Percentiles rank a stretch among this genome's conserved stretches.
Conservation (phyloP, 2,888 invertebrate genomes). For the Hemithea aestivaria region DNA sequence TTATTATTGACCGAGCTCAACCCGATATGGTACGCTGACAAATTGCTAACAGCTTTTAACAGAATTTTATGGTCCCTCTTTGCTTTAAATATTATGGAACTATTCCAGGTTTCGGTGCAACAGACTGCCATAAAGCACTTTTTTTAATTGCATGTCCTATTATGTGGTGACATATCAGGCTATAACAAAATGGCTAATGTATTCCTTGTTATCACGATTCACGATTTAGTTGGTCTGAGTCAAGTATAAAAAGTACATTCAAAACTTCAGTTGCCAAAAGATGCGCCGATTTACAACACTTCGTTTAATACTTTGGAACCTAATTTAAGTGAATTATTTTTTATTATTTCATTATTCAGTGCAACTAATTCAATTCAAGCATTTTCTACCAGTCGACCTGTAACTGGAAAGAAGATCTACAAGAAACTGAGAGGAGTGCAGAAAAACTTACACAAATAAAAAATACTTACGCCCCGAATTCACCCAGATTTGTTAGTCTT, state of each 20-base stretch:
- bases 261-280: too few relatives aligned
- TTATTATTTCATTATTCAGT: too few relatives aligned
- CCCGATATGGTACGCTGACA: constrained; percentile 68
- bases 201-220: constrained; percentile 20
- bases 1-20: constrained; percentile 69
- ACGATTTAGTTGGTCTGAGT: too few relatives aligned
- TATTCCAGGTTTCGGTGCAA: constrained; percentile 38
- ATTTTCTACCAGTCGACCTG: too few relatives aligned
- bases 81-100: constrained; percentile 40
- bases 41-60: constrained; percentile 65
- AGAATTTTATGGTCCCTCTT: constrained; percentile 48
- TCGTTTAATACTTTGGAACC: constrained; percentile 21
- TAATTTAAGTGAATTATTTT: too few relatives aligned
- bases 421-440: too few relatives aligned
- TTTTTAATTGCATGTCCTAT: constrained; percentile 51
- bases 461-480: too few relatives aligned
- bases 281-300: constrained; percentile 10
- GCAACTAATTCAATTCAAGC: too few relatives aligned
- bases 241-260: too few relatives aligned
- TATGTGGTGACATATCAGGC: constrained; percentile 51
- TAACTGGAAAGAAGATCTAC: too few relatives aligned
- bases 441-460: too few relatives aligned
- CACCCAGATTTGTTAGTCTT: too few relatives aligned
- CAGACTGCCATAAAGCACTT: constrained; percentile 43
- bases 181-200: constrained; percentile 19